Conservation (phyloP, 1,140 invertebrate species). For the Tetranychus urticae region DNA sequence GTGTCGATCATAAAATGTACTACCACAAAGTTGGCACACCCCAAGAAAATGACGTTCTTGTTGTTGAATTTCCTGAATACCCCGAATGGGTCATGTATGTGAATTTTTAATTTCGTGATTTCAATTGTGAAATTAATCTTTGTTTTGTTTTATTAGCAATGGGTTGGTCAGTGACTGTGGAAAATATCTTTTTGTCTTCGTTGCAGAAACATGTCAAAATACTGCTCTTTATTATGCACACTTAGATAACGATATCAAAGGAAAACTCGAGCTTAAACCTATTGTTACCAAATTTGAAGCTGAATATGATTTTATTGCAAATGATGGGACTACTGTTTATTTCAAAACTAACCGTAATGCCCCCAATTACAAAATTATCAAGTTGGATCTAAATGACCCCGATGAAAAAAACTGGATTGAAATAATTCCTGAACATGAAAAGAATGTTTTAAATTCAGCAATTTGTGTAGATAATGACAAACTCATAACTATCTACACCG, state of each 20-base stretch:
- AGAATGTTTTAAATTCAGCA: conserved; percentile 63
- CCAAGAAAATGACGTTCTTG: conserved; percentile 65
- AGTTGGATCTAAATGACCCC: conserved; percentile 43
- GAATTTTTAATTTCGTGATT: neutral
- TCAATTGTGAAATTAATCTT: neutral
- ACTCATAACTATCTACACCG: conserved; percentile 67
- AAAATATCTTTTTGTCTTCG: conserved; percentile 52
- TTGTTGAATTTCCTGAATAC: conserved; percentile 71
- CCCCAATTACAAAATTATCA: conserved; percentile 64
- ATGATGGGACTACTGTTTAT: conserved; percentile 51
- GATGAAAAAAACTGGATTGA: conserved; percentile 40
- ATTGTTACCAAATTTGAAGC: conserved; percentile 74
- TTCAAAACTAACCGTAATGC: conserved; percentile 86
- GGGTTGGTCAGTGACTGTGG: conserved; percentile 67
- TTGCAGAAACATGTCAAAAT: conserved; percentile 59
- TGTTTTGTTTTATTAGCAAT: neutral
- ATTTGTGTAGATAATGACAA: conserved; percentile 56
- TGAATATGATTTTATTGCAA: conserved; percentile 86
- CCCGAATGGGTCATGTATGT: conserved; percentile 62
- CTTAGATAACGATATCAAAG: conserved; percentile 25
- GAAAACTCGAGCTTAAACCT: conserved; percentile 37
- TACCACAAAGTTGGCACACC: conserved; percentile 69
- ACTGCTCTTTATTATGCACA: conserved; percentile 63
- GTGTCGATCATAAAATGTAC: conserved; percentile 73
- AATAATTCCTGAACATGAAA: conserved; percentile 55